phyloP scores from a whole-genome alignment of 1,140 invertebrate species.

The Carcinoscorpius rotundicauda region DNA sequence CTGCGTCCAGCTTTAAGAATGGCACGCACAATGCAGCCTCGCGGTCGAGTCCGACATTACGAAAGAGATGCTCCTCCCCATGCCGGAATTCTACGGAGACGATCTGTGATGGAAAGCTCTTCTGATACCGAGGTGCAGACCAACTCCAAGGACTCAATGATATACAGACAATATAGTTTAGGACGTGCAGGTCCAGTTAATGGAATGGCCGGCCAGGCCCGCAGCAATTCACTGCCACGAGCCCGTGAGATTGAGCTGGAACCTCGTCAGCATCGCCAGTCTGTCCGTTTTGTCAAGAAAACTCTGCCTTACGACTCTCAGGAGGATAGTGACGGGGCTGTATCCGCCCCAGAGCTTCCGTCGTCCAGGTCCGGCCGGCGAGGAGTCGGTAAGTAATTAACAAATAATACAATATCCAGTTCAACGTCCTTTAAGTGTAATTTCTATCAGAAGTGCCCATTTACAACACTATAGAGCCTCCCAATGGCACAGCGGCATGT shows the following conservation, averaged over 20 bases:
- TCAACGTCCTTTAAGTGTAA: too few relatives aligned
- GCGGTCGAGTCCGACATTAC: slow-evolving; percentile 21
- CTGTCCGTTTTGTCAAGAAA: slow-evolving; percentile 23
- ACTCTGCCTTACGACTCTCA: slow-evolving; percentile 56
- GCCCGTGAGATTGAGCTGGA: not conserved
- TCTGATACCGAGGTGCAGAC: slow-evolving; percentile 76
- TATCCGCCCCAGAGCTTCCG: slow-evolving; percentile 58
- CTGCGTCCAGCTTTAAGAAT: too few relatives aligned
- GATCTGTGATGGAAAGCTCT: slow-evolving; percentile 47
- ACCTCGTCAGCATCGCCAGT: slow-evolving; percentile 17
- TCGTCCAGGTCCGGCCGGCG: slow-evolving; percentile 35
- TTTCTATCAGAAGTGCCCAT: too few relatives aligned
- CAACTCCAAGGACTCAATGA: slow-evolving; percentile 8
- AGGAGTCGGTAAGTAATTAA: slow-evolving; percentile 41
- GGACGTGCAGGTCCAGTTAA: not conserved
- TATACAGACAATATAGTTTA: not conserved
- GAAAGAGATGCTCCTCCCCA: slow-evolving; percentile 7
- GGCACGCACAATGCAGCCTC: slow-evolving; percentile 8
- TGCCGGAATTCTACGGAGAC: slow-evolving; percentile 26
- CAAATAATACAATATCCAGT: too few relatives aligned
- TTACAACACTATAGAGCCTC: too few relatives aligned
- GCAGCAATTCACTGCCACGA: slow-evolving; percentile 29
- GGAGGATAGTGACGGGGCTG: slow-evolving; percentile 65
- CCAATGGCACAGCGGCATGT: too few relatives aligned
- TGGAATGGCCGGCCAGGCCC: slow-evolving; percentile 21